Conservation (phyloP, 2,888 invertebrate genomes). For the Drosophila mimetica region DNA sequence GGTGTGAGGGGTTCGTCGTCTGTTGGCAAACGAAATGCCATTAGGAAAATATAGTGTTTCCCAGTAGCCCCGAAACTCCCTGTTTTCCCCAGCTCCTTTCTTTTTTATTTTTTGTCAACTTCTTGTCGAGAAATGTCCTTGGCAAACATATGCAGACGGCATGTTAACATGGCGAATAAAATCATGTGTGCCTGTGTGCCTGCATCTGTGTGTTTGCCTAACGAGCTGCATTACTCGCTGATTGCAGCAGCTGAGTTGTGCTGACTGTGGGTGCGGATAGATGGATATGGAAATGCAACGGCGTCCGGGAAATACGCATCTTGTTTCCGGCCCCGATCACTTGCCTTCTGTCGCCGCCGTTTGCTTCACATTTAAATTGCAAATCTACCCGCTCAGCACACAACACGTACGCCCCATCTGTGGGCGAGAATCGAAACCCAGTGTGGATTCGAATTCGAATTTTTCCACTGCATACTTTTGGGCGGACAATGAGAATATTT, state of each 20-base stretch:
- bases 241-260: constrained; percentile 59
- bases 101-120: background rate
- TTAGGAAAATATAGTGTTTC: constrained; percentile 65
- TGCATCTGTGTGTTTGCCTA: constrained; percentile 66
- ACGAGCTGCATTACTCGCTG: constrained; percentile 78
- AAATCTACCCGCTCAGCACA: background rate
- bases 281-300: background rate
- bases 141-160: constrained; percentile 75
- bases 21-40: constrained; percentile 61
- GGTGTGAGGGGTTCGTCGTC: constrained; percentile 34
- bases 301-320: constrained; percentile 16
- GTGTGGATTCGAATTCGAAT: too few species aligned
- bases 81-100: constrained; percentile 5
- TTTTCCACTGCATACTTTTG: constrained; percentile 38
- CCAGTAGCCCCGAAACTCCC: background rate
- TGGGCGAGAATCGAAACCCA: constrained; percentile 1
- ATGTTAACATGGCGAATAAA: constrained; percentile 77
- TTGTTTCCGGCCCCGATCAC: constrained; percentile 20
- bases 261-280: constrained; percentile 6
- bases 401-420: constrained; percentile 50
- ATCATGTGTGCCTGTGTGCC: constrained; percentile 39
- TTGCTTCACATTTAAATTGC: background rate
- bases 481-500: constrained; percentile 16
- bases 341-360: background rate
- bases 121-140: constrained; percentile 34